Base-by-base conservation (phyloP, 2,888 invertebrate species). In the Kuschelorhynchus macadamiae region DNA sequence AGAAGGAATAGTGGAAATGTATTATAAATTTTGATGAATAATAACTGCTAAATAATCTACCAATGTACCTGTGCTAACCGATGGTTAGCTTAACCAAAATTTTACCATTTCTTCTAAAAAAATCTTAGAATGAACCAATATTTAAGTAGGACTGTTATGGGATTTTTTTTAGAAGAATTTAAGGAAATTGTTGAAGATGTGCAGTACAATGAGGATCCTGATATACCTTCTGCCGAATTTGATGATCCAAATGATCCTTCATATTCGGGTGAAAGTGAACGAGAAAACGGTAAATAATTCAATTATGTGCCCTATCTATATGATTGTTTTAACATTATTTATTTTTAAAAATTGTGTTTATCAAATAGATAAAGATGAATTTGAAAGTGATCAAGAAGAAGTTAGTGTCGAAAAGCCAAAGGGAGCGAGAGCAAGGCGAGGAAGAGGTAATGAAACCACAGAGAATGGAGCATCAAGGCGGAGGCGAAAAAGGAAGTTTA, bases 401-500 rank as follows among this genome's bases (percentile, higher is more conserved):
- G 5, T 30, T 30, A 7, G 5, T 7, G 30, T 30, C 4, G 9
- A 30, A 9, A 30, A 30, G 9, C 30, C 4, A 30, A 30, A 30
- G n/a, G n/a, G n/a, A 30, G 4, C 30, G 30, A 30, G 4, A 30
- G 30, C 12, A 36, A 36, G 36, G 36, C 36, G 11, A 25, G 25
- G 7, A 25, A 25, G 25, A 25, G 25, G 7, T 25, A 3, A 7
- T 25, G 25, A 25, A 25, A 7, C 7, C 25, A 25, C 25, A 5
- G 25, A 25, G 9, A 21, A 11, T 33, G 18, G 39, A 14, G 46
- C 12, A 52, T 11, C 18, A 12, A 65, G 25, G 63, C 52, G 64
- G 16, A 72, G 70, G 44, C 14, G 71, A 25, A 71, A 70, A 42
- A 44, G 30, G 9, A 55, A 66, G 18, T 77, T 76, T 60, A 39